These are phyloP conservation scores for Pterois miles DNA, from an alignment of 2,797 vertebrate genomes.

Conservation along the genomic window DNA sequence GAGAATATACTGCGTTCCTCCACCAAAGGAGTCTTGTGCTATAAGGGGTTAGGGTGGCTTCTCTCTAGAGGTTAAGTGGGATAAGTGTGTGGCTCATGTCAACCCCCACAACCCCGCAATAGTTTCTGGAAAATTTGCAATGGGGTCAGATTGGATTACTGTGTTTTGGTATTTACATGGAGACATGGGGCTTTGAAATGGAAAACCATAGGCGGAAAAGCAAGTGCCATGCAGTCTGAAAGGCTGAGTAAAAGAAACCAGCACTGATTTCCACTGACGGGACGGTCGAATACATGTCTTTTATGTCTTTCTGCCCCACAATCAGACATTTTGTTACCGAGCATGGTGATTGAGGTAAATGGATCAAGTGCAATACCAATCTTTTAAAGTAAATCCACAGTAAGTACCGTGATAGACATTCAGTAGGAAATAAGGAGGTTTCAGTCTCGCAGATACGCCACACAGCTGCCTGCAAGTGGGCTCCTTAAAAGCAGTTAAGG, in stretches of 20 bases:
- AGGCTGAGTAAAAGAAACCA: constrained; percentile 76
- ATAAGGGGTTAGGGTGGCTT: constrained; percentile 77
- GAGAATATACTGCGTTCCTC: constrained; percentile 72
- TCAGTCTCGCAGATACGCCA: constrained; percentile 51
- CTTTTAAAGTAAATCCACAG: constrained; percentile 67
- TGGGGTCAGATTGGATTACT: constrained; percentile 85
- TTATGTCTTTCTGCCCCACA: constrained; percentile 67
- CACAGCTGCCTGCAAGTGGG: constrained; percentile 38
- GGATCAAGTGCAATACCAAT: constrained; percentile 65
- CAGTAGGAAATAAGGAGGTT: constrained; percentile 57
- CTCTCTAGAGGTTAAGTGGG: constrained; percentile 83
- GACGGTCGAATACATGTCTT: constrained; percentile 71
- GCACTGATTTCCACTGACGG: constrained; percentile 76
- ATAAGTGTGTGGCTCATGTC: constrained; percentile 84
- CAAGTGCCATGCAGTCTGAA: constrained; percentile 82
- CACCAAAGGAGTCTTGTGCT: constrained; percentile 60
- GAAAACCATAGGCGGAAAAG: constrained; percentile 82
- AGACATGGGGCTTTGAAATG: constrained; percentile 84
- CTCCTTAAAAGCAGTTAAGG: constrained; percentile 49
- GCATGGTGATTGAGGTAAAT: constrained; percentile 68
- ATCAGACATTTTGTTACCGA: constrained; percentile 64
- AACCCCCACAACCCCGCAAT: constrained; percentile 76
- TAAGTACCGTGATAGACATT: constrained; percentile 58
- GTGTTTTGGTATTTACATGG: constrained; percentile 85
- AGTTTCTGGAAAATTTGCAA: constrained; percentile 84